A percentile compares a stretch with the other conserved stretches of the same genome.
phyloP scores from a whole-genome alignment of 2,888 invertebrate genomes.

The Lapara coniferarum region DNA sequence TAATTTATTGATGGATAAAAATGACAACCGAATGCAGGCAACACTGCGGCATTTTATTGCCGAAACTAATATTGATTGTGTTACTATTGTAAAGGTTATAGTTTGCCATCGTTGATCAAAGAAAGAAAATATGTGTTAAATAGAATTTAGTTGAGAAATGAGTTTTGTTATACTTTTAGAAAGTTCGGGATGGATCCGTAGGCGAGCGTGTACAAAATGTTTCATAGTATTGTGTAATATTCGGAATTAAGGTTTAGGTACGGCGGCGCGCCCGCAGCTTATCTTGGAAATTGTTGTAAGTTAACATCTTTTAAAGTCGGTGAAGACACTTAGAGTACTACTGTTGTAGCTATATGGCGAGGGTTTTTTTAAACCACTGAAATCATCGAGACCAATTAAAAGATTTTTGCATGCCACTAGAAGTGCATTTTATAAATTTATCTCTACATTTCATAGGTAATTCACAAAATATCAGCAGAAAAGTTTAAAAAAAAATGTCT shows the following conservation, averaged over 20 bases:
- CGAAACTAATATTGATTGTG: conserved; percentile 80
- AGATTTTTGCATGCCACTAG: not conserved
- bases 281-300: conserved; percentile 77
- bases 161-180: conserved; percentile 79
- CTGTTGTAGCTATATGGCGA: conserved; percentile 60
- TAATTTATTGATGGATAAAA: conserved; percentile 54
- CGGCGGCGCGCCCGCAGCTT: conserved; percentile 64
- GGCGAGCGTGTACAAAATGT: conserved; percentile 74
- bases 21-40: conserved; percentile 53
- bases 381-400: conserved; percentile 34
- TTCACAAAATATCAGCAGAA: too few relatives aligned
- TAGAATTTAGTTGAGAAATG: conserved; percentile 73
- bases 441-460: too few relatives aligned
- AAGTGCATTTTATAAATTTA: too few relatives aligned
- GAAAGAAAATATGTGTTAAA: conserved; percentile 73
- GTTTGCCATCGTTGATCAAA: conserved; percentile 82
- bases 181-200: conserved; percentile 61
- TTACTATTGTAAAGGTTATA: conserved; percentile 78
- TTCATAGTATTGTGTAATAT: conserved; percentile 79
- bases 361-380: conserved; percentile 48
- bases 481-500: too few relatives aligned
- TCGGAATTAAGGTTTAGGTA: conserved; percentile 69
- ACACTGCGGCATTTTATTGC: conserved; percentile 58
- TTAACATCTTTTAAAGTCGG: conserved; percentile 60
- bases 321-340: conserved; percentile 82